These are phyloP conservation scores for Solea senegalensis DNA, from an alignment of 2,113 vertebrate species.

Conservation along the genomic window DNA sequence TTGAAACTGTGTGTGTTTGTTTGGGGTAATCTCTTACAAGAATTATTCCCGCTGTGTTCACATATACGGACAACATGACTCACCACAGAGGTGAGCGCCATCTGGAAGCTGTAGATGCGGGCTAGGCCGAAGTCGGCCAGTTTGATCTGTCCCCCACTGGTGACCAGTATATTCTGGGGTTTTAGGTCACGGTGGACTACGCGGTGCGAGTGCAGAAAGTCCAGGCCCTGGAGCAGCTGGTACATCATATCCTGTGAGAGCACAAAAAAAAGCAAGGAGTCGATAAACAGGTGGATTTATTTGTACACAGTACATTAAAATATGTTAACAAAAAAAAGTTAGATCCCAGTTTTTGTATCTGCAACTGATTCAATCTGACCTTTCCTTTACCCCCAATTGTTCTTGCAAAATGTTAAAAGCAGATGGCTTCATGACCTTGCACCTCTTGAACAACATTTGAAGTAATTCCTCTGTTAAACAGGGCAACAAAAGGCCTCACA, in stretches of 20 bases:
- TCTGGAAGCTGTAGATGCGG: conserved; percentile 99
- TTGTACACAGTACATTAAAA: too few species aligned
- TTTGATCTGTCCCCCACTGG: conserved; percentile 96
- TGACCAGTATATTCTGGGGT: conserved; percentile 98
- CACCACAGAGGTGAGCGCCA: conserved; percentile 99
- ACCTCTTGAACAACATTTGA: conserved; percentile 2
- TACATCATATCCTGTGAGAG: conserved; percentile 95
- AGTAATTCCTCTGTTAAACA: conserved; percentile 14
- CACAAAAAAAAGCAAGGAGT: neutral
- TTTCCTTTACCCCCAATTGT: neutral
- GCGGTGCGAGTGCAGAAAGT: conserved; percentile 97
- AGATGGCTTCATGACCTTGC: conserved; percentile 15
- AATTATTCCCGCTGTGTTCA: conserved; percentile 11
- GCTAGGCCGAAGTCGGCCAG: conserved; percentile 96
- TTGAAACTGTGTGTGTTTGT: conserved; percentile 3
- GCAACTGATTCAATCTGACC: neutral
- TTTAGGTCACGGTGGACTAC: conserved; percentile 98
- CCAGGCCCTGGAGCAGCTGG: conserved; percentile 95
- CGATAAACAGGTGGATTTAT: neutral
- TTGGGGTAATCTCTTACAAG: conserved; percentile 7
- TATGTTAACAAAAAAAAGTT: neutral
- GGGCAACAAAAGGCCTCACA: conserved; percentile 31
- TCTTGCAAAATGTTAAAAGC: neutral
- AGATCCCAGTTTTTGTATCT: neutral
- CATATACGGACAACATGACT: conserved; percentile 73